phyloP scores from a whole-genome alignment of 2,113 vertebrate species.

The Coryphaenoides rupestris region DNA sequence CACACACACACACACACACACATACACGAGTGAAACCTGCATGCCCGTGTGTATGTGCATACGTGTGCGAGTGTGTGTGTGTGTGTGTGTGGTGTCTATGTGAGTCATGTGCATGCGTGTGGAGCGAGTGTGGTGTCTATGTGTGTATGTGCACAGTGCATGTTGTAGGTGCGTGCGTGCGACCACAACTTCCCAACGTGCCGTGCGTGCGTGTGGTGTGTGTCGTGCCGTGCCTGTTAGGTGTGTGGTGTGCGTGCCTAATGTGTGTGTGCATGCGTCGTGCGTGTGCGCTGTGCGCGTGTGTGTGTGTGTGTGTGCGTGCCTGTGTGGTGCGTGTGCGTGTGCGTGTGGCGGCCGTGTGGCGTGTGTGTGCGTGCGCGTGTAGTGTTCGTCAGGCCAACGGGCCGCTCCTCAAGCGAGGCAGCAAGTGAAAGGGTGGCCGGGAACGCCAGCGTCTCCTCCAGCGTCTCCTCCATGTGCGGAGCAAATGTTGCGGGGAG shows the following conservation, averaged over 20 bases:
- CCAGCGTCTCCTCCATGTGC: no score
- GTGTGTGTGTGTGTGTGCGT: constrained; percentile 16
- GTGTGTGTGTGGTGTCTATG: constrained; percentile 3
- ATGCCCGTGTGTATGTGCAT: constrained; percentile 15
- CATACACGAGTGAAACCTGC: constrained; percentile 23
- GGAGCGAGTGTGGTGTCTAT: no score
- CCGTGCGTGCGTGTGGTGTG: no score
- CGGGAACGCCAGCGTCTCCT: constrained; percentile 63
- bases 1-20: constrained; percentile 37
- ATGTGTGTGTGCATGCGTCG: no score
- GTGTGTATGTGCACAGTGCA: no score
- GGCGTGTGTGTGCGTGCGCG: no score
- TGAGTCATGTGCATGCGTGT: no score
- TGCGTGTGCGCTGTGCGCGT: constrained; percentile 15
- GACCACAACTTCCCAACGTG: no score
- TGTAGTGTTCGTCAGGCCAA: constrained; percentile 20
- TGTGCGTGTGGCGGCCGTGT: no score
- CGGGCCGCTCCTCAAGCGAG: constrained; percentile 45
- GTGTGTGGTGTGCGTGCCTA: no score
- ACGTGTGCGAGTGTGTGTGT: background rate
- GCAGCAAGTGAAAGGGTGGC: constrained; percentile 53
- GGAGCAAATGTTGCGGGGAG: constrained; percentile 74
- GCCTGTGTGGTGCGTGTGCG: constrained; percentile 8
- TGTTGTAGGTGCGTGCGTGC: no score
- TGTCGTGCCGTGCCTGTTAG: no score